Base-by-base conservation (phyloP, 2,113 vertebrate genomes). In the Heterochromis multidens region DNA sequence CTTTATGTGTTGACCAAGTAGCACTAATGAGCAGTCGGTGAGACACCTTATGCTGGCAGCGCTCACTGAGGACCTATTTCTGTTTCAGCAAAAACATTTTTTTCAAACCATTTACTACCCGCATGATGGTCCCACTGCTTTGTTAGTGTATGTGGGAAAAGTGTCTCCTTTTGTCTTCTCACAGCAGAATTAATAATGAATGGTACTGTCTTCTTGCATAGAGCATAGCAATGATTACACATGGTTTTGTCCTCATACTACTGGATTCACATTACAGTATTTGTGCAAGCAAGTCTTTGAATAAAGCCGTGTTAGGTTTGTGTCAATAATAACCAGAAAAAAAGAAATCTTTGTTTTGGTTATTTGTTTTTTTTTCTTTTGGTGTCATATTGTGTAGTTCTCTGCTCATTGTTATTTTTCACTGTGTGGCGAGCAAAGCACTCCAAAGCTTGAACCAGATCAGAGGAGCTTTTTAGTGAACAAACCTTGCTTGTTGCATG, bases 1-100 rank as follows among this genome's bases (percentile, higher is more conserved):
- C 91, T 85, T 86, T 65, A 57, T 86, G 87, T 91, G 86, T 92
- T 93, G 93, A 93, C 93, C 93, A 82, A 91, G 91, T 76, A 70
- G 79, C 87, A 81, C 89, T 94, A 94, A 95, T 91, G 90, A 94
- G 91, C 88, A 25, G 90, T 88, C 54, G 37, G 33, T 79, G 83
- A 90, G 88, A 84, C 82, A 92, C 85, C 79, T 85, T 65, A 62
- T 52, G 33, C 80, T 77, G 60, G 63, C 88, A 70, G 79, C 11
- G 27, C 80, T 88, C 87, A 56, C 84, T 62, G 59, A 80, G 87
- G 87, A 84, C 72, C 87, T 46, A 82, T 91, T 91, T 91, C 61
- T 85, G 77, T 79, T 83, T 80, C 84, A 63, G 81, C 65, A 25
- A 82, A 88, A 90, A 84, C 87, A 86, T 90, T 81, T 90, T 77